phyloP scores from a whole-genome alignment of 2,797 vertebrate species.

The Hemitrygon akajei region DNA sequence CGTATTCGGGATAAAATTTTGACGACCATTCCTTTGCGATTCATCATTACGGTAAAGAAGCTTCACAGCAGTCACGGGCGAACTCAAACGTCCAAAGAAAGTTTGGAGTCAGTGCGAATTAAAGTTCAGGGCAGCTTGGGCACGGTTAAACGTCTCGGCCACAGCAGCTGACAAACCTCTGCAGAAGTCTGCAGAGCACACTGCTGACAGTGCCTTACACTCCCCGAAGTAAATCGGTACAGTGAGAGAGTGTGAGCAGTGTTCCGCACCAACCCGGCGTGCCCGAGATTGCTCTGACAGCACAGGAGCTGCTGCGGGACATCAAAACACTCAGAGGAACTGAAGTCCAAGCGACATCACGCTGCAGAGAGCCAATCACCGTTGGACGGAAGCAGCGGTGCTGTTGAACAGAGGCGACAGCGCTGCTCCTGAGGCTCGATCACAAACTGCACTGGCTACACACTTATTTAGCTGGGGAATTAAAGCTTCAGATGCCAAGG shows the following conservation, averaged over 20 bases:
- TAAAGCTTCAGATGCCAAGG: neutral
- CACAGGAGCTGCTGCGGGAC: neutral
- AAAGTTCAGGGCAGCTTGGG: neutral
- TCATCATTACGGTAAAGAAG: conserved; percentile 49
- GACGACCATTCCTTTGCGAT: conserved; percentile 63
- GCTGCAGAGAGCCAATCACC: neutral
- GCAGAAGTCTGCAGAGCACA: neutral
- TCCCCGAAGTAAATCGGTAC: neutral
- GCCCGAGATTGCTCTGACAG: neutral
- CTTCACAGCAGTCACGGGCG: neutral
- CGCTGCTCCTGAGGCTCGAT: neutral
- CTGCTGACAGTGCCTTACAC: neutral
- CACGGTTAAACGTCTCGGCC: neutral
- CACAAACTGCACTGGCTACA: neutral
- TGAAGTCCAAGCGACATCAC: neutral
- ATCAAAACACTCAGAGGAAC: neutral
- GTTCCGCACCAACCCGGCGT: neutral
- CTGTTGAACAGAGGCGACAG: neutral
- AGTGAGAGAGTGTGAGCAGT: neutral
- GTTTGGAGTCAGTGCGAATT: neutral
- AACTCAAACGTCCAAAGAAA: neutral
- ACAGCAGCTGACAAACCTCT: neutral
- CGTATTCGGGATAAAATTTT: conserved; percentile 62
- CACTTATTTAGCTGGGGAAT: neutral
- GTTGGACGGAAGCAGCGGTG: neutral